Base-by-base conservation (phyloP, 2,888 invertebrate genomes). In the Gibbula magus region DNA sequence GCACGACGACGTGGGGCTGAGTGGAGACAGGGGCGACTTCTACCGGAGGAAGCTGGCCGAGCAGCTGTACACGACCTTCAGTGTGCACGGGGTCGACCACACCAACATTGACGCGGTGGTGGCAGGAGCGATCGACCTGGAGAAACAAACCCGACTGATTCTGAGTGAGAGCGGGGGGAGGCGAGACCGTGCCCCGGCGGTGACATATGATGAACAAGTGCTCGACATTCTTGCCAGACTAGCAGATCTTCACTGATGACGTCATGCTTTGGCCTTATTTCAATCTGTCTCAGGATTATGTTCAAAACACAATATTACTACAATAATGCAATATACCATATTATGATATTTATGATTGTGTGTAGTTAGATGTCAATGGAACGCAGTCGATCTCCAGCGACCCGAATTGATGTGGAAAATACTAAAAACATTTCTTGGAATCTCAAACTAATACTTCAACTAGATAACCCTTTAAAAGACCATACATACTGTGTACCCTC, bases 1-100 rank as follows among this genome's bases (percentile, higher is more conserved):
- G 74, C 90, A 90, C 80, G 89, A 89, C 39, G 90, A 91, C 67
- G 82, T 87, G 0, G 88, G 88, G 7, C 76, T 88, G 66, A 85
- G 85, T 4, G 90, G 90, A 0, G 89, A 91, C 80, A 82, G 90
- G 20, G 90, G 90, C n/a, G 90, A 91, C 79, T 89, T 91, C 81
- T 91, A 89, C 79, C 81, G 88, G 29, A 82, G 90, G n/a, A 88
- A 89, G 78, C 79, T 91, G 67, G 90, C 90, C 3, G 90, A 90
- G 80, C 88, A 91, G 81, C 83, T 91, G n/a, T 88, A 88, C 78
- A 70, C 88, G 20, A 85, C 86, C 25, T 91, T 86, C 78, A 84
- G 87, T 7, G 84, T 90, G 25, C 85, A 88, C 29, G 88, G 89
- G 32, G 85, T 91, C 13, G 87, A 88, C 10, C 89, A 91, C 79